Base-by-base conservation (phyloP, 2,888 invertebrate genomes). In the Ochropacha duplaris region DNA sequence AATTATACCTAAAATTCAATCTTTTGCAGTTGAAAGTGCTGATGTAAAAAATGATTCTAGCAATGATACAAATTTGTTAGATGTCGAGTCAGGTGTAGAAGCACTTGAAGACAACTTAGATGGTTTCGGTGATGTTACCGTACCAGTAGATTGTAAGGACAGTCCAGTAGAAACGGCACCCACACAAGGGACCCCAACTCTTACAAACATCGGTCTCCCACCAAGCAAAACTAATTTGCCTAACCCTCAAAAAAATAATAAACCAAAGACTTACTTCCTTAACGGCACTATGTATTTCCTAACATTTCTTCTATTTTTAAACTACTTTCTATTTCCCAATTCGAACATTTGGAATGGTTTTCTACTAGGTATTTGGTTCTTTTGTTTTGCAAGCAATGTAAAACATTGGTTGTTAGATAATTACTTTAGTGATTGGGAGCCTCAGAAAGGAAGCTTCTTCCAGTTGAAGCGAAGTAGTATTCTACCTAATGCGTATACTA, bases 11-110 rank as follows among this genome's bases (percentile, higher is more conserved):
- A 31, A 19, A 36, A 57, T n/a, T n/a, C n/a, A n/a, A n/a, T n/a
- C 57, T 61, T 61, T 71, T 75, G 57, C 71, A 86, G 84, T 66
- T 60, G 74, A 75, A 72, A 86, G 83, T 71, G 87, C 84, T 16
- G 68, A 90, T 60, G 57, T 76, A 49, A 74, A 75, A 44, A 79
- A 72, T 63, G 87, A 88, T 28, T 69, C 74, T 24, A 58, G 80
- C 3, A 80, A 76, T 60, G 89, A 90, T 57, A 79, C 61, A 57
- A 79, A 79, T 56, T 59, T 80, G 54, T 60, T 89, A 72, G 93
- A 93, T 60, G 92, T 93, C 0, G 94, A 93, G 74, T 93, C 93
- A 0, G 94, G 93, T 5, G 78, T 93, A 16, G 94, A 94, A 69
- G 93, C 93, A 0, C 68, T 92, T 19, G 94, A 94, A 76, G 93